Evolutionary conservation across 2,113 vertebrate species (phyloP), one percentile per base, ranked within the genome.

Genomic region (Poeciliopsis prolifica): DNA sequence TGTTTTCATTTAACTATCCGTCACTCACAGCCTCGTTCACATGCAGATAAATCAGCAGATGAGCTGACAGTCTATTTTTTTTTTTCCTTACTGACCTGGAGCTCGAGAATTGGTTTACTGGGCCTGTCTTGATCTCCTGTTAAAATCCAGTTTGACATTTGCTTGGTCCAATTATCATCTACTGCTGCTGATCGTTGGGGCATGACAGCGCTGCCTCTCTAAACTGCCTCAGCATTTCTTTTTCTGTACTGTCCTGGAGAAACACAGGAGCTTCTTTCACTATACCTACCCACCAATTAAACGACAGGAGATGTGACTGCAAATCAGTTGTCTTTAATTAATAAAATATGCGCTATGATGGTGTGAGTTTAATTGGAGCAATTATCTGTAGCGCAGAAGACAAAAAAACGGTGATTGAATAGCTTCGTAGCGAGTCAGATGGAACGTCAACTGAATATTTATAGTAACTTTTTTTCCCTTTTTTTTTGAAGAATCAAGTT

Each of bases 131-230:
- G 73, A 7, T 42, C 66, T 48, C 64, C 13, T 1, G 9, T 67
- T 71, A 61, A 78, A 84, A 84, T 83, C 5, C 68, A 10, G 66
- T 79, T 83, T 90, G 87, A 72, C 85, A 84, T 78, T 88, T 89
- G 86, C 84, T 89, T 83, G 75, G 71, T 89, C 75, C 78, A 77
- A 77, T 91, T 86, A 91, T n/a, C 63, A 37, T 92, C 81, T 15
- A 35, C 51, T n/a, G 62, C 72, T 72, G 31, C 65, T 62, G 68
- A n/a, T 44, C 75, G 19, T 69, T 0, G 2, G 44, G 19, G 44
- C 44, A 48, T 17, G 14, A 4, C 24, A 29, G 9, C 28, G 29
- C 0, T 60, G 54, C 15, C 2, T 26, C 68, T 14, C 72, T 74
- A 4, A 9, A 70, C 29, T 70, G 51, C 0, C 61, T 61, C 40